phyloP scores from a whole-genome alignment of 2,797 vertebrate genomes.

The Sphenopsis melanotis region DNA sequence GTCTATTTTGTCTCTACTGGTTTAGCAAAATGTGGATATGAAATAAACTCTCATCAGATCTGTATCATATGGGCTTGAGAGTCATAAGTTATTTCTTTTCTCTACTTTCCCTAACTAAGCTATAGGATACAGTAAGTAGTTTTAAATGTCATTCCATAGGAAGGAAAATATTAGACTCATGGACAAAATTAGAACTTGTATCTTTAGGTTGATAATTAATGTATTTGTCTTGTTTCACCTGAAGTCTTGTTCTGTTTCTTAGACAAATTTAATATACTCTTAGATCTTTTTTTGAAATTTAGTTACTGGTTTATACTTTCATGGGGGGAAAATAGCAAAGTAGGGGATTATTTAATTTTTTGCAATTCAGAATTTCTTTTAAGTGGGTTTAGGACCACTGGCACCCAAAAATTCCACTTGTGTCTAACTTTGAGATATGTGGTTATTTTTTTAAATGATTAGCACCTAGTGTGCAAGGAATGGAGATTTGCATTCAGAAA shows the following conservation, averaged over 20 bases:
- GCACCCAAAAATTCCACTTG: not conserved
- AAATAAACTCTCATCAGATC: not conserved
- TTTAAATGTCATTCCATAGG: not conserved
- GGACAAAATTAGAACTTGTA: not conserved
- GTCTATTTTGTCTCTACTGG: not conserved
- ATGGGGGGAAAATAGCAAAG: not conserved
- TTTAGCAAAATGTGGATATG: not conserved
- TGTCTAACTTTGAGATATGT: not conserved
- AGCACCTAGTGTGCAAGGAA: not conserved
- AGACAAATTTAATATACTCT: not conserved
- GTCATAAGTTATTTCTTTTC: not conserved
- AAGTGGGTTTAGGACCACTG: too few relatives aligned
- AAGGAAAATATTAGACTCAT: not conserved
- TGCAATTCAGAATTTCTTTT: not conserved
- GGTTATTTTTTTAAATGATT: not conserved
- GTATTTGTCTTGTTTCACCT: not conserved
- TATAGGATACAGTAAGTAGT: not conserved
- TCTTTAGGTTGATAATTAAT: not conserved
- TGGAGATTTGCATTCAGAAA: not conserved
- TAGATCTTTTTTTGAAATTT: not conserved
- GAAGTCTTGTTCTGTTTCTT: not conserved
- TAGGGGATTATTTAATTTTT: not conserved
- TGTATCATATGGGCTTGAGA: accelerated
- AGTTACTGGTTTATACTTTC: not conserved
- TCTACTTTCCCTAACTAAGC: not conserved